phyloP scores from a whole-genome alignment of 1,140 invertebrate genomes.

The Drosophila murphyi region DNA sequence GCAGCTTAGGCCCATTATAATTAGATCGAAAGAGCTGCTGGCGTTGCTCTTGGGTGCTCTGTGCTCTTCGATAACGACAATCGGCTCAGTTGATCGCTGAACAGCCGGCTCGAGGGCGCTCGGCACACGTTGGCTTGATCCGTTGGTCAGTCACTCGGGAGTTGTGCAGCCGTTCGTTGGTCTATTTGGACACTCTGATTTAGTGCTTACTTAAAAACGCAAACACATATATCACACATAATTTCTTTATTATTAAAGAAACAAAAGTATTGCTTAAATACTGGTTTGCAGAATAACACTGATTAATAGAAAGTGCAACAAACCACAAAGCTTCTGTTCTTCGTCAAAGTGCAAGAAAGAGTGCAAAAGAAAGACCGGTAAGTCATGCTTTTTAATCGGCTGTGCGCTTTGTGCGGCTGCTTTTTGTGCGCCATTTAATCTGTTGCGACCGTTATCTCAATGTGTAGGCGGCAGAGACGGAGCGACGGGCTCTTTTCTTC shows the following conservation, averaged over 20 bases:
- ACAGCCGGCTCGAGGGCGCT: slow-evolving; percentile 5
- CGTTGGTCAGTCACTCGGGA: slow-evolving; percentile 73
- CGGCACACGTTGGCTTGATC: slow-evolving; percentile 35
- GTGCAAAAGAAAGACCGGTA: slow-evolving; percentile 59
- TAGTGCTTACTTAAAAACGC: slow-evolving; percentile 20
- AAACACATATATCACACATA: neutral
- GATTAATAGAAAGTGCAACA: neutral
- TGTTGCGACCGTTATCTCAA: slow-evolving; percentile 67
- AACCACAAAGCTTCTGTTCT: neutral
- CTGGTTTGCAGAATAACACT: slow-evolving; percentile 23
- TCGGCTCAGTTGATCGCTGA: slow-evolving; percentile 29
- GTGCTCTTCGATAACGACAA: slow-evolving; percentile 36
- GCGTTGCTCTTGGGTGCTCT: neutral
- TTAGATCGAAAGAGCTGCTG: neutral
- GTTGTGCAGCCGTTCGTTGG: slow-evolving; percentile 59
- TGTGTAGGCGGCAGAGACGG: slow-evolving; percentile 31
- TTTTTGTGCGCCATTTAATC: slow-evolving; percentile 64
- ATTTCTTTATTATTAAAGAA: neutral
- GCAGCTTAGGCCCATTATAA: neutral
- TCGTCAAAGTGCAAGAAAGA: slow-evolving; percentile 8
- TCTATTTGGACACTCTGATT: slow-evolving; percentile 2
- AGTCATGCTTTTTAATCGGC: slow-evolving; percentile 57
- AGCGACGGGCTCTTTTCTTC: neutral
- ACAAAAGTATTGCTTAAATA: slow-evolving; percentile 3
- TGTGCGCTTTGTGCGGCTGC: slow-evolving; percentile 38